Percentiles rank a stretch among this genome's conserved stretches.
phyloP scores from a whole-genome alignment of 2,113 vertebrate genomes.

The Neofelis nebulosa region DNA sequence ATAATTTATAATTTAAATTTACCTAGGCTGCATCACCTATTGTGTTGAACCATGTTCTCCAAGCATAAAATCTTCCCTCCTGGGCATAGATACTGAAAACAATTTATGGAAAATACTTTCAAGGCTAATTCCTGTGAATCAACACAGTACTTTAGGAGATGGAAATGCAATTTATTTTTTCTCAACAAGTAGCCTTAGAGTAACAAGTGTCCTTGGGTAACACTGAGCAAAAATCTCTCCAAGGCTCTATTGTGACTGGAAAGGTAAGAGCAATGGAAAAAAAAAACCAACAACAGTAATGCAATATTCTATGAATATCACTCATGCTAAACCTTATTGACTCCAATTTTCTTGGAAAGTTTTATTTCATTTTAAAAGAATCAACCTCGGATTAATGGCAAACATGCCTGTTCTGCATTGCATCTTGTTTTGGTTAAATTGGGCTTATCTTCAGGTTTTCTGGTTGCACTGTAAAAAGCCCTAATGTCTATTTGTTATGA shows the following conservation, averaged over 20 bases:
- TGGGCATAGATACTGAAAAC: constrained; percentile 16
- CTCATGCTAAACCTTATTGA: constrained; percentile 41
- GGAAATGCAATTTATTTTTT: neutral
- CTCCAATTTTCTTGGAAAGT: constrained; percentile 23
- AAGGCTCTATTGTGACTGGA: neutral
- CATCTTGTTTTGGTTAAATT: constrained; percentile 49
- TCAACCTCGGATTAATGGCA: constrained; percentile 33
- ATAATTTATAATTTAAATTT: constrained; percentile 39
- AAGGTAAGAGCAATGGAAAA: constrained; percentile 13
- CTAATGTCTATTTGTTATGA: constrained; percentile 18
- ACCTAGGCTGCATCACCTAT: neutral
- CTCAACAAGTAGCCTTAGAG: neutral
- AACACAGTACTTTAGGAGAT: neutral
- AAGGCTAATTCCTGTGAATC: constrained; percentile 39
- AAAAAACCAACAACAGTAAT: neutral
- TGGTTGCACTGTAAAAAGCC: neutral
- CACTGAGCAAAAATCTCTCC: neutral
- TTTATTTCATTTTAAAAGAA: constrained; percentile 55
- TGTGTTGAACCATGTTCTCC: neutral
- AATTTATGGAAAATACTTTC: constrained; percentile 35
- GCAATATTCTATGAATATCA: neutral
- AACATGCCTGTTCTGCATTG: constrained; percentile 43
- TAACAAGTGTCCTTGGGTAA: neutral
- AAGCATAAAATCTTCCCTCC: constrained; percentile 8
- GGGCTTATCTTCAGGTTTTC: neutral